Evolutionary conservation across 2,888 invertebrate species (phyloP).

Genomic region (Machimus atricapillus): DNA sequence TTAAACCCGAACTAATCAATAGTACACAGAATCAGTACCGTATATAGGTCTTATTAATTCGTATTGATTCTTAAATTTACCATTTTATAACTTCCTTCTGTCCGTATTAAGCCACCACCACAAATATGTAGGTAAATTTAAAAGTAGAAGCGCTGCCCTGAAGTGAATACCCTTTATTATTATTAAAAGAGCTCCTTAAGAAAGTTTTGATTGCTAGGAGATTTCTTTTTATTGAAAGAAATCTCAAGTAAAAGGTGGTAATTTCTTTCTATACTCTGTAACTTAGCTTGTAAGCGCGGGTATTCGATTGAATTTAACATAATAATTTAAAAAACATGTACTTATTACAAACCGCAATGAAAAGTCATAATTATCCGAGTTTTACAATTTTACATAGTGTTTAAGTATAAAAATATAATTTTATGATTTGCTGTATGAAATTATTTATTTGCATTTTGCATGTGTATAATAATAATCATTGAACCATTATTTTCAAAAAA

Average conservation of each 20-base stretch:
- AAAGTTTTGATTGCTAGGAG: neutral
- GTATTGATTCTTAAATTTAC: too few species aligned
- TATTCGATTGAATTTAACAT: too few species aligned
- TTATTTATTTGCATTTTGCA: slow-evolving; percentile 23
- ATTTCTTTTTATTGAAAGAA: neutral
- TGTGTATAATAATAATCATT: neutral
- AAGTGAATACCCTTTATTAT: neutral
- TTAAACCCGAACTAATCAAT: too few species aligned
- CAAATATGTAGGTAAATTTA: neutral
- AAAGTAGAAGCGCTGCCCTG: neutral
- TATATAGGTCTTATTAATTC: too few species aligned
- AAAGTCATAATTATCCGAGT: neutral
- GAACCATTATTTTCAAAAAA: neutral
- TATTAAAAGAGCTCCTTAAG: neutral
- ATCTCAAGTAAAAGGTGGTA: neutral
- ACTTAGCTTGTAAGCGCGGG: too few species aligned
- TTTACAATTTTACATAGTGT: neutral
- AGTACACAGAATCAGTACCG: too few species aligned
- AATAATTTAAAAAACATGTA: neutral
- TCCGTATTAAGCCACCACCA: neutral
- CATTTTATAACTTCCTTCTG: neutral
- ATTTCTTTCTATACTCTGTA: neutral
- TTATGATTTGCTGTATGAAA: neutral
- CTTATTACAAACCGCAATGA: neutral
- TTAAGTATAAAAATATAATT: slow-evolving; percentile 1